phyloP scores from a whole-genome alignment of 1,140 invertebrate species.

The Drosophila lacertosa region DNA sequence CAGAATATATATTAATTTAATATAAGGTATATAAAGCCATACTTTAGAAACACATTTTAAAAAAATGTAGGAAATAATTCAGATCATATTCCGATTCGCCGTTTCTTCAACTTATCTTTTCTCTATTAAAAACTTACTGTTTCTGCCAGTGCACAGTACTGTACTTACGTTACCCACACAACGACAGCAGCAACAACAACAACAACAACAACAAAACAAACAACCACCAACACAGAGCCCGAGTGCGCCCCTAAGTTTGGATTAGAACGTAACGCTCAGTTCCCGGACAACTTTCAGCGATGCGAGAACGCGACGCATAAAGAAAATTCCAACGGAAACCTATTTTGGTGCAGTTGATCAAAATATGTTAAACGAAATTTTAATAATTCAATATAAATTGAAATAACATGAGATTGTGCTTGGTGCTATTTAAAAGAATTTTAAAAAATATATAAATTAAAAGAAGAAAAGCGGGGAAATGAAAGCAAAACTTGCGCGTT shows the following conservation, averaged over 20 bases:
- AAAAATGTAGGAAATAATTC: too few relatives aligned
- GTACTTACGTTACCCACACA: constrained; percentile 6
- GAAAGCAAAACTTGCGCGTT: constrained; percentile 47
- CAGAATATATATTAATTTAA: too few relatives aligned
- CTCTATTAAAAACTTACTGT: not conserved
- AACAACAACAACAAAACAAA: constrained; percentile 26
- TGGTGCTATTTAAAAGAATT: not conserved
- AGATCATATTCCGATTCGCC: too few relatives aligned
- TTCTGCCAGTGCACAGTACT: constrained; percentile 1
- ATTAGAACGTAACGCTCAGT: constrained; percentile 69
- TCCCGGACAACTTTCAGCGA: constrained; percentile 68
- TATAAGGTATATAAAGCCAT: too few relatives aligned
- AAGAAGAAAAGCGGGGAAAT: constrained; percentile 38
- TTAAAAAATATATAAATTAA: constrained; percentile 1
- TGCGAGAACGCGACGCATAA: constrained; percentile 37
- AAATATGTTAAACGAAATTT: not conserved
- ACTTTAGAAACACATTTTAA: too few relatives aligned
- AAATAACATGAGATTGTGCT: constrained; percentile 31
- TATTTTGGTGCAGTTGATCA: constrained; percentile 5
- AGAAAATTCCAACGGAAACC: not conserved
- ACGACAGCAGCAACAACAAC: constrained; percentile 28
- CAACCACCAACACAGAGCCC: constrained; percentile 36
- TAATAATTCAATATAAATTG: too few relatives aligned
- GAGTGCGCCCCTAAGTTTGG: constrained; percentile 52
- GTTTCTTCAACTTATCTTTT: not conserved